phyloP scores from a whole-genome alignment of 2,797 vertebrate species.

The Zenarchopterus dispar region DNA sequence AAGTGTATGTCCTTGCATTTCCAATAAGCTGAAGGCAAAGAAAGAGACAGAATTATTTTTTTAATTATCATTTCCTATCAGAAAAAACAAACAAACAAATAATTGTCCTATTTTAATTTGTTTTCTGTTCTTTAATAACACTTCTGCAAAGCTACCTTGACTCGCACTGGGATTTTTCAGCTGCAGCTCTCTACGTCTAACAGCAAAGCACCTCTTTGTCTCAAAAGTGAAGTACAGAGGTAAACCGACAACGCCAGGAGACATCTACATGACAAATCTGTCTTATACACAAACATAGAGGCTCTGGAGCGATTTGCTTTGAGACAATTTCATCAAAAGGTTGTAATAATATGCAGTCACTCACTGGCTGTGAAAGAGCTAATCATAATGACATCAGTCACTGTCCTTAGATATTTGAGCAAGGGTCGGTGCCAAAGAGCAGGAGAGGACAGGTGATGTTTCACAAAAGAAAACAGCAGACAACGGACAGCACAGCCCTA shows the following conservation, averaged over 20 bases:
- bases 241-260: constrained; percentile 1
- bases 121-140: too few relatives aligned
- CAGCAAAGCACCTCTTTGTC: not conserved
- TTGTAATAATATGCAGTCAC: constrained; percentile 39
- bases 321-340: constrained; percentile 54
- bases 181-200: not conserved
- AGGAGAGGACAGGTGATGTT: constrained; percentile 19
- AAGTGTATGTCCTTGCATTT: constrained; percentile 88
- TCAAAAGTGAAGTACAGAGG: not conserved
- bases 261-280: constrained; percentile 1
- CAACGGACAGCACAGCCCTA: constrained; percentile 1
- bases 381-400: constrained; percentile 17
- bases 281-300: not conserved
- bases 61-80: not conserved
- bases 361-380: constrained; percentile 39
- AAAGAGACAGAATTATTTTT: constrained; percentile 1
- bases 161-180: not conserved
- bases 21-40: constrained; percentile 88
- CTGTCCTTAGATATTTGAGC: constrained; percentile 6
- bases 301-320: constrained; percentile 22
- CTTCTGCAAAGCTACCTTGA: not conserved
- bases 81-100: too few relatives aligned
- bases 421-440: constrained; percentile 27
- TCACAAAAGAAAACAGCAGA: constrained; percentile 11
- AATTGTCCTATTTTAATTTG: too few relatives aligned